Evolutionary conservation across 30 jellyfish, hydroid and myxozoan species (phyloP), one percentile per base, ranked within the genome.

Genomic region (Aurelia sp.): DNA sequence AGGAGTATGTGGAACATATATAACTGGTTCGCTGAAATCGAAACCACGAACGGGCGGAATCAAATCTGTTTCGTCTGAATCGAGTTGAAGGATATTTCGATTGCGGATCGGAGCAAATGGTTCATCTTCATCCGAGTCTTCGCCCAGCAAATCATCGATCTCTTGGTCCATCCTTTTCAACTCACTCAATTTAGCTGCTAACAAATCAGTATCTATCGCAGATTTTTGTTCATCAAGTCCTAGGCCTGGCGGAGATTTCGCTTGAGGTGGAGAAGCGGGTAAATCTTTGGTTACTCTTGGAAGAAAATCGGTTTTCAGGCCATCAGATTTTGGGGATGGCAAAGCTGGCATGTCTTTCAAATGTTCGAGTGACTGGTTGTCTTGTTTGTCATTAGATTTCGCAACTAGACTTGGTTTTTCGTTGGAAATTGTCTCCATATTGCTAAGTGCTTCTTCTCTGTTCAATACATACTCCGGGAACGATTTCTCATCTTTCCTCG

Each of bases 121-220:
- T 12, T 90, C 96, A 15, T 95, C 98, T 18, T 84, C 97, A 18
- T 85, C 97, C 0, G 95, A 74, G 27, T 90, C 98, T n/a, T 90
- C 91, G 13, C 92, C 97, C 3, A 95, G 76, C 53, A 95, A 70
- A 18, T 74, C 97, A 23, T 86, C 99, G 27, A 95, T 70, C 57
- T 84, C 96, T 44, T 86, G 96, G 91, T 95, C 98, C 92, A 95
- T 91, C 59, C 78, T 90, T 62, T 95, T 90, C 66, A 95, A 61
- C 61, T 95, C 94, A 44, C 80, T 86, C n/a, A 90, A 86, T 48
- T 87, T 95, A 65, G 88, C 97, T 4, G 99, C 82, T 37, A 95
- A 88, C 22, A 86, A 62, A 44, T 74, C 97, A 61, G 89, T 86
- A 62, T 92, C 98, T 68, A 80, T 21, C 3, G 87, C 86, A 44